Conservation (phyloP, 2,797 vertebrate species). For the Cichlasoma orientale region DNA sequence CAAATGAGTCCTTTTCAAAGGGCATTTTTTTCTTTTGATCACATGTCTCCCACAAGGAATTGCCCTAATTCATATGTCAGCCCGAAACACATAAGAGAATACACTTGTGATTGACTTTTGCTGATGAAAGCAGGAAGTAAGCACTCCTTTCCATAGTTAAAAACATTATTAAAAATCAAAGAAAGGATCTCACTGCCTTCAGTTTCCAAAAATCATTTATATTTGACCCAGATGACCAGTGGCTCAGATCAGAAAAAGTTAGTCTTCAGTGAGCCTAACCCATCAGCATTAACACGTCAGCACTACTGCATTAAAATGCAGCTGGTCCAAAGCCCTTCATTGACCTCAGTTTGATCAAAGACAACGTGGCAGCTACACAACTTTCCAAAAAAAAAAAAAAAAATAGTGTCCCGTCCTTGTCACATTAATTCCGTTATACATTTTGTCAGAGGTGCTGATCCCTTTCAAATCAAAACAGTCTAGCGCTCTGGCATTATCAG, state of each 20-base stretch:
- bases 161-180: not conserved
- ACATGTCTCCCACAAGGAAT: not conserved
- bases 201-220: constrained; percentile 2
- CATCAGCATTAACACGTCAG: constrained; percentile 7
- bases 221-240: constrained; percentile 1
- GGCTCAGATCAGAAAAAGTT: constrained; percentile 16
- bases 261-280: constrained; percentile 2
- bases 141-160: not conserved
- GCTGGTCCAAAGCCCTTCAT: constrained; percentile 19
- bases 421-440: constrained; percentile 37
- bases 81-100: not conserved
- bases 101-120: constrained; percentile 2
- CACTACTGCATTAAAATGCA: constrained; percentile 5
- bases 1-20: constrained; percentile 42
- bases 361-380: constrained; percentile 51
- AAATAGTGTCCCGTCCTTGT: constrained; percentile 30
- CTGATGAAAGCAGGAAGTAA: not conserved
- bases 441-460: constrained; percentile 57
- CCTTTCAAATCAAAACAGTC: constrained; percentile 26
- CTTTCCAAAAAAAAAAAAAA: constrained; percentile 33
- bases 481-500: constrained; percentile 28
- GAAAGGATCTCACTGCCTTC: not conserved
- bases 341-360: constrained; percentile 48
- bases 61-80: not conserved
- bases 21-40: not conserved